Evolutionary conservation across 1,140 invertebrate species (phyloP).

Genomic region (Bombus superbus): DNA sequence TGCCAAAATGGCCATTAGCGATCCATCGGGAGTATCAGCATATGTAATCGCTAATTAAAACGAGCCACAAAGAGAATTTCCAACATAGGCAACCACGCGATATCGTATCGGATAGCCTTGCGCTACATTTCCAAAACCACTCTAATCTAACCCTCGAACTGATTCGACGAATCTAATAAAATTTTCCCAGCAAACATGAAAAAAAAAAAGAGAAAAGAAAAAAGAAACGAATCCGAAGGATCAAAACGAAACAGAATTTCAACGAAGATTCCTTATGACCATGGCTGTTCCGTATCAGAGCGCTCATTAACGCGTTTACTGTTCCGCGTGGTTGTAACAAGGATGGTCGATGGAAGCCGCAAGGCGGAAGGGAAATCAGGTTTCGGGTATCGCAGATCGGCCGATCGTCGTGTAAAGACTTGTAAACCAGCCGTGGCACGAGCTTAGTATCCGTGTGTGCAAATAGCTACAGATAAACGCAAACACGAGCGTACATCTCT

Average conservation of each 20-base stretch:
- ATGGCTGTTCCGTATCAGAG: not conserved
- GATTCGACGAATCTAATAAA: too few species aligned
- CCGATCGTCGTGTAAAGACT: slow-evolving; percentile 53
- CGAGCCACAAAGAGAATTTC: not conserved
- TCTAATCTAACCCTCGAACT: not conserved
- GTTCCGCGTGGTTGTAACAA: not conserved
- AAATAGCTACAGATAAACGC: slow-evolving; percentile 31
- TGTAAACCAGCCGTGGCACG: slow-evolving; percentile 46
- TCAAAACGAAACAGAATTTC: too few species aligned
- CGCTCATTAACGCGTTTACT: not conserved
- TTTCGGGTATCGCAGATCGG: slow-evolving; percentile 35
- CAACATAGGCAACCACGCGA: not conserved
- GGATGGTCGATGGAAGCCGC: not conserved
- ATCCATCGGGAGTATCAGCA: not conserved
- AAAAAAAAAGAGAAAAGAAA: not conserved
- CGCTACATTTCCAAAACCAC: not conserved
- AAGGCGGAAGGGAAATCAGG: slow-evolving; percentile 42
- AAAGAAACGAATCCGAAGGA: not conserved
- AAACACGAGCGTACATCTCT: not conserved
- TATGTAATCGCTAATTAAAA: not conserved
- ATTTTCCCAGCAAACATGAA: not conserved
- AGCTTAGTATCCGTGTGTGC: not conserved
- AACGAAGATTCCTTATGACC: too few species aligned
- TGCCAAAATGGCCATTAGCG: not conserved
- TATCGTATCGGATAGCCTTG: not conserved